Base-by-base conservation (phyloP, 2,888 invertebrate species). In the Cyrtodaria siliqua region DNA sequence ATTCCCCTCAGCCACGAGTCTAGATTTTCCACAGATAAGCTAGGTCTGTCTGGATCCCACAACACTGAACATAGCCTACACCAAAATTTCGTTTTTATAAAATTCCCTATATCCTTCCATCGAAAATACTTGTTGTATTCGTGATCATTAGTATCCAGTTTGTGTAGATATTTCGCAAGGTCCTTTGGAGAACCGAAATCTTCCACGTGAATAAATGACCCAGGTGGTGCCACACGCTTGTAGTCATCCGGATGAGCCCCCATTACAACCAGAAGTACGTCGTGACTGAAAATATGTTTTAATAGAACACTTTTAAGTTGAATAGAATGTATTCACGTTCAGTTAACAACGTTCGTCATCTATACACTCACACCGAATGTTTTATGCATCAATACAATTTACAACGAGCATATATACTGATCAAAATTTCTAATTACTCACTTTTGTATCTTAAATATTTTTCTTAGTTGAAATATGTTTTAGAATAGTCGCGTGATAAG, bases 141-240 rank as follows among this genome's bases (percentile, higher is more conserved):
- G 50, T 95, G 95, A 91, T 97, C 97, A 92, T 98, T 96, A 81
- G 95, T 95, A 91, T 98, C 97, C 71, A 98, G 94, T 56, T 96
- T 95, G 77, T 95, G 95, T 67, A 99, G 94, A 93, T 98, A 98
- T 33, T 95, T 95, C 33, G 98, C 98, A 80, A 98, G 94, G 86
- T 97, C 96, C 87, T 96, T 95, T 0, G 98, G 96, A 27, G 96
- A 96, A 24, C 95, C 95, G 92, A 98, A 98, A 92, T 98, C 98
- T 91, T 98, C 98, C 14, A 98, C 97, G 93, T 98, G 98, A 68
- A 98, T 96, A 93, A 97, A 98, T 0, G 98, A 98, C 86, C 97
- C 96, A 91, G 96, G 95, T 0, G 98, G 98, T 4, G 98, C 97
- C 83, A 95, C 95, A 55, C 96, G 95, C 78, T 96, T 96, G 93